Conservation (phyloP, 2,888 invertebrate species). For the Meliscaeva auricollis region DNA sequence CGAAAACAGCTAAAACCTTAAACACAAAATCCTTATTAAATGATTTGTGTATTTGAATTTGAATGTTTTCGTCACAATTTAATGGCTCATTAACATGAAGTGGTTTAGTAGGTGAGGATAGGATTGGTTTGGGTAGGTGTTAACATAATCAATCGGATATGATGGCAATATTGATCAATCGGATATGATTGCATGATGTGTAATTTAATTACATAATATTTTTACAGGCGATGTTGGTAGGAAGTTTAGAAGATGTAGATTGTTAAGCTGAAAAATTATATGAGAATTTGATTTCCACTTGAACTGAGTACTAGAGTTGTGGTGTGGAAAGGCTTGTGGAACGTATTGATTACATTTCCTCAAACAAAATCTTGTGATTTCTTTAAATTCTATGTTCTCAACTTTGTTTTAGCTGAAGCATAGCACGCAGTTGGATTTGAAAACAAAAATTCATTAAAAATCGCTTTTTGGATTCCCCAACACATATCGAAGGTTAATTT, state of each 20-base stretch:
- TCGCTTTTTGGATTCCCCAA: too few species aligned
- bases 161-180: not conserved
- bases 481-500: too few species aligned
- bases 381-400: too few species aligned
- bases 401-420: too few species aligned
- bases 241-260: not conserved
- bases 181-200: not conserved
- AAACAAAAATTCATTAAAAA: too few species aligned
- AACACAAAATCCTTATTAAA: not conserved
- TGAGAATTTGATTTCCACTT: too few species aligned
- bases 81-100: constrained; percentile 42
- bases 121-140: constrained; percentile 26
- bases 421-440: too few species aligned
- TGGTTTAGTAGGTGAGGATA: not conserved
- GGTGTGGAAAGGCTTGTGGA: too few species aligned
- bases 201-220: constrained; percentile 7
- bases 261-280: not conserved
- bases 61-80: constrained; percentile 50
- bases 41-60: constrained; percentile 18
- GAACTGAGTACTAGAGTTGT: too few species aligned
- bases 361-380: too few species aligned
- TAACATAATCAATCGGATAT: constrained; percentile 25
- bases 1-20: not conserved
- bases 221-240: not conserved
- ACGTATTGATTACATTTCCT: too few species aligned